Conservation (phyloP, 2,888 invertebrate genomes). For the Nephrotoma appendiculata region DNA sequence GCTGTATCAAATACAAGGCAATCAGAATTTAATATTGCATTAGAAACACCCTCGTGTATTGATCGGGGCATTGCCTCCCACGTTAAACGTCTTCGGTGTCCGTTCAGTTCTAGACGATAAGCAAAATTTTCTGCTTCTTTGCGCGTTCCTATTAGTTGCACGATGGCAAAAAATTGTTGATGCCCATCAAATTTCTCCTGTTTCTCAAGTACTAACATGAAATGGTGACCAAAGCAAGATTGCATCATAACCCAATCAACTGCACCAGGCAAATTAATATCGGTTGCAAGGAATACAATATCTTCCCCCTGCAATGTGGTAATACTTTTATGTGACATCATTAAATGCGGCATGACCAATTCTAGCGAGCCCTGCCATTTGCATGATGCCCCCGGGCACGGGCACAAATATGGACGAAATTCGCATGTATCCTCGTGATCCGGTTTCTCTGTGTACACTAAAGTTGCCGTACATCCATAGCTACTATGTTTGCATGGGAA, state of each 20-base stretch:
- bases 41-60: constrained; percentile 96
- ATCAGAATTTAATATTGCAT: constrained; percentile 94
- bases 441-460: constrained; percentile 93
- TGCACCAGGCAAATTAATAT: constrained; percentile 97
- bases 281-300: constrained; percentile 98
- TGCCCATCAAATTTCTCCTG: constrained; percentile 96
- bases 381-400: constrained; percentile 98
- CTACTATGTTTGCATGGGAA: constrained; percentile 98
- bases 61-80: constrained; percentile 99
- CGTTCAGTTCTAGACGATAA: constrained; percentile 92
- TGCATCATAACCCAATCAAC: constrained; percentile 99
- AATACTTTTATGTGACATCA: constrained; percentile 95
- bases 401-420: constrained; percentile 95
- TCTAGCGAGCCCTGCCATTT: constrained; percentile 98
- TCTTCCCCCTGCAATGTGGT: constrained; percentile 98
- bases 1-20: constrained; percentile 98
- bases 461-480: constrained; percentile 83
- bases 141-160: constrained; percentile 94
- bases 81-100: constrained; percentile 82
- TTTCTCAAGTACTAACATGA: constrained; percentile 98
- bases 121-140: constrained; percentile 99
- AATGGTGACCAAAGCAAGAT: constrained; percentile 97
- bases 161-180: constrained; percentile 95
- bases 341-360: constrained; percentile 96
- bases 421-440: constrained; percentile 99